These are phyloP conservation scores for Gambusia affinis DNA, from an alignment of 2,113 vertebrate species.

Conservation along the genomic window DNA sequence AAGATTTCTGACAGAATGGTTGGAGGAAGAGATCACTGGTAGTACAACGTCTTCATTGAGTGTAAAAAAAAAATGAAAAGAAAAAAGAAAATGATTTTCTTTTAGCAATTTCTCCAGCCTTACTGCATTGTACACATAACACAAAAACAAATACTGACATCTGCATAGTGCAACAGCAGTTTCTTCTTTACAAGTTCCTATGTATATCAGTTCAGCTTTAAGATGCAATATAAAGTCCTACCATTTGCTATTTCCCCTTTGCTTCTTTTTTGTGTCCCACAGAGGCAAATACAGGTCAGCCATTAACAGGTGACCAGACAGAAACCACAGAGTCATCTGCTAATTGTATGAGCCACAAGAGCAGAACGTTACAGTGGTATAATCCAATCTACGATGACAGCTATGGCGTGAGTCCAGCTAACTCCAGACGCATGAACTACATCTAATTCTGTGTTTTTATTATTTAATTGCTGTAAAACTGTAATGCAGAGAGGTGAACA, in stretches of 20 bases:
- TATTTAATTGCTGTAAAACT: slow-evolving; percentile 45
- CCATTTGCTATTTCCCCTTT: slow-evolving; percentile 23
- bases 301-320: slow-evolving; percentile 38
- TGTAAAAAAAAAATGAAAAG: neutral
- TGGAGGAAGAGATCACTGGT: neutral
- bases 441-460: slow-evolving; percentile 48
- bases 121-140: slow-evolving; percentile 2
- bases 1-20: slow-evolving; percentile 13
- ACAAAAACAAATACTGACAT: slow-evolving; percentile 25
- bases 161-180: slow-evolving; percentile 36
- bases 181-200: slow-evolving; percentile 2
- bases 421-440: slow-evolving; percentile 58
- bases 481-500: slow-evolving; percentile 44
- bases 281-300: slow-evolving; percentile 38
- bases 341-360: slow-evolving; percentile 36
- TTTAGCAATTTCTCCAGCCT: neutral
- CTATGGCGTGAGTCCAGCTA: slow-evolving; percentile 55
- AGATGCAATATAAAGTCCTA: slow-evolving; percentile 25
- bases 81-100: neutral
- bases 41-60: neutral
- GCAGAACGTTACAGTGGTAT: slow-evolving; percentile 49
- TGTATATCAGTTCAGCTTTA: slow-evolving; percentile 26
- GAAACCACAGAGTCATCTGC: slow-evolving; percentile 29
- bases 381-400: slow-evolving; percentile 50
- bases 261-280: slow-evolving; percentile 30